phyloP scores from a whole-genome alignment of 2,888 invertebrate genomes.

The Elegia similella region DNA sequence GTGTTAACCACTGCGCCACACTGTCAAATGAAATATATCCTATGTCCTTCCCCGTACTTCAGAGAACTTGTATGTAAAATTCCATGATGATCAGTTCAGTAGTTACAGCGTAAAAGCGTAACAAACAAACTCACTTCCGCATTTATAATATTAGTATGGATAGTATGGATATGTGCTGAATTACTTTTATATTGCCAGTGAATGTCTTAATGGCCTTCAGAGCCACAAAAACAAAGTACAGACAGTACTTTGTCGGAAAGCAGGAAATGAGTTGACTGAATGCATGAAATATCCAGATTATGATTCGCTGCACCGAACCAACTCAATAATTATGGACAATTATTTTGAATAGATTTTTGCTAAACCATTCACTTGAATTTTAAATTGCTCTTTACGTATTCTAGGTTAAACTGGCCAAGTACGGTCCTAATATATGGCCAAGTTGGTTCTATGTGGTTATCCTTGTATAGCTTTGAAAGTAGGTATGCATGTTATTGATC shows the following conservation, averaged over 20 bases:
- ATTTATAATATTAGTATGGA: too few relatives aligned
- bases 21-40: too few relatives aligned
- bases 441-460: neutral
- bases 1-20: too few relatives aligned
- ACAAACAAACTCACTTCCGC: too few relatives aligned
- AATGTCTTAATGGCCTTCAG: neutral
- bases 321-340: slow-evolving; percentile 1
- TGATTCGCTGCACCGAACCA: neutral
- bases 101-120: too few relatives aligned
- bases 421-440: slow-evolving; percentile 1
- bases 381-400: slow-evolving; percentile 4
- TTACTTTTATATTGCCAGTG: neutral
- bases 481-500: neutral
- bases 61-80: too few relatives aligned
- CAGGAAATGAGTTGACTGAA: neutral
- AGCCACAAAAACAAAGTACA: neutral
- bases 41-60: too few relatives aligned
- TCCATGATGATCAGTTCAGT: too few relatives aligned
- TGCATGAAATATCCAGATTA: neutral
- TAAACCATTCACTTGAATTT: slow-evolving; percentile 5
- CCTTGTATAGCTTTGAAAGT: slow-evolving; percentile 5
- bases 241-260: too few relatives aligned
- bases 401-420: slow-evolving; percentile 1
- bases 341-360: slow-evolving; percentile 1
- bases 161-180: neutral